These are phyloP conservation scores for Cheilosia vulpina DNA, from an alignment of 2,888 invertebrate genomes.

Conservation along the genomic window DNA sequence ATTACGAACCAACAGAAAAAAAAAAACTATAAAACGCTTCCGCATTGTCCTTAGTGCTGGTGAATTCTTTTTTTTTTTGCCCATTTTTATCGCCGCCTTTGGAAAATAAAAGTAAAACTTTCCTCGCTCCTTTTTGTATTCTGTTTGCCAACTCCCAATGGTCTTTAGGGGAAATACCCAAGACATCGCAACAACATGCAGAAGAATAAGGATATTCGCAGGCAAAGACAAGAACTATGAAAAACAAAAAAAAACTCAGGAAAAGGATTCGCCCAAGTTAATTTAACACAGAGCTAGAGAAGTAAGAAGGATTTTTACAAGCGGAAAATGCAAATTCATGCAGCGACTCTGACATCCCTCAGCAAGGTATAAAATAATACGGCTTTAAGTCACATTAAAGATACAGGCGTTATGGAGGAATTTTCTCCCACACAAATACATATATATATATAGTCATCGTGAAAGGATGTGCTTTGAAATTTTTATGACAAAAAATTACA, in stretches of 20 bases:
- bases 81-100: conserved; percentile 26
- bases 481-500: conserved; percentile 64
- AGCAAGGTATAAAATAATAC: conserved; percentile 13
- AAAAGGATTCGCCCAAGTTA: conserved; percentile 69
- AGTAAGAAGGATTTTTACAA: conserved; percentile 69
- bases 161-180: conserved; percentile 45
- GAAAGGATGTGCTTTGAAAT: conserved; percentile 49
- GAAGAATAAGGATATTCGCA: conserved; percentile 42
- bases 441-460: not conserved
- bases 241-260: conserved; percentile 15
- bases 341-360: conserved; percentile 69
- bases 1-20: conserved; percentile 7
- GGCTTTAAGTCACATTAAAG: conserved; percentile 69
- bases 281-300: conserved; percentile 67
- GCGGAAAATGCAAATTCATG: conserved; percentile 73
- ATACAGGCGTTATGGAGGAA: not conserved
- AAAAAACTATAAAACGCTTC: conserved; percentile 70
- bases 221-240: conserved; percentile 50
- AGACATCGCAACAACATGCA: conserved; percentile 64
- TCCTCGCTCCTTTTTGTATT: conserved; percentile 49
- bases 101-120: conserved; percentile 42
- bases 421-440: not conserved
- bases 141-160: conserved; percentile 30
- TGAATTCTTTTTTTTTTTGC: conserved; percentile 30
- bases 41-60: conserved; percentile 74